phyloP scores from a whole-genome alignment of 2,113 vertebrate genomes.

The Rattus norvegicus region GRCr8 NC_086020.1:174766001-174766500 shows the following conservation, averaged over 20 bases:
- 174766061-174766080: no score
- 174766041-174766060: background rate
- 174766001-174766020: background rate
- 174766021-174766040: background rate
- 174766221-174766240: background rate
- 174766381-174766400: background rate
- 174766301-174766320: background rate
- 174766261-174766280: background rate
- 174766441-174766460: background rate
- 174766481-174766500: no score
- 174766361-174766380: background rate
- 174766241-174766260: background rate
- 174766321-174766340: background rate
- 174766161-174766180: background rate
- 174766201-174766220: background rate
- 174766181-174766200: background rate
- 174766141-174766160: background rate
- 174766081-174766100: background rate
- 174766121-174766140: background rate
- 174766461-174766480: no score
- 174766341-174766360: background rate
- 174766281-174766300: background rate
- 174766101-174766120: background rate
- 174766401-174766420: background rate
- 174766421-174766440: background rate